Conservation (phyloP, 1,140 invertebrate genomes). For the Rhopalosiphum padi region DNA sequence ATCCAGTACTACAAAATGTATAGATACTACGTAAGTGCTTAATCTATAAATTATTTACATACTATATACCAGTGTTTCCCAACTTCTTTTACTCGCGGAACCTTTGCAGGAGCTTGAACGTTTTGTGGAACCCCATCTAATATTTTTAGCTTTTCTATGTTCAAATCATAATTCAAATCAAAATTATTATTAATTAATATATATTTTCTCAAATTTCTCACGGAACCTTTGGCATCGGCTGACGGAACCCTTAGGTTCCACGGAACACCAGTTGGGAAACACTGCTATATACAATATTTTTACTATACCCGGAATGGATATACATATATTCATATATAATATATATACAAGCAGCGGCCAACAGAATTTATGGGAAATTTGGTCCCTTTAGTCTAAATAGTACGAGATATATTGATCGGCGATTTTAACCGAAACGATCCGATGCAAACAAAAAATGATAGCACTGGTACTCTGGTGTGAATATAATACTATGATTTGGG, state of each 20-base stretch:
- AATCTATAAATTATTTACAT: neutral
- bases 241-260: too few species aligned
- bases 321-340: neutral
- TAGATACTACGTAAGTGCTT: neutral
- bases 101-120: too few species aligned
- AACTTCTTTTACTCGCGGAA: too few species aligned
- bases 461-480: neutral
- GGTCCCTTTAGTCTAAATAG: neutral
- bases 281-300: neutral
- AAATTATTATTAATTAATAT: too few species aligned
- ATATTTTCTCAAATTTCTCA: too few species aligned
- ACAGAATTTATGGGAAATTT: slow-evolving; percentile 21
- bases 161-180: too few species aligned
- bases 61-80: too few species aligned
- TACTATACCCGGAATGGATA: neutral
- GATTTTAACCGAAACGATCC: neutral
- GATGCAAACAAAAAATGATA: neutral
- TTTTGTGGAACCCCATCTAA: too few species aligned
- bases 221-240: too few species aligned
- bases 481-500: neutral
- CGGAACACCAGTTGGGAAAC: too few species aligned
- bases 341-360: neutral
- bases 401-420: slow-evolving; percentile 21
- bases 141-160: too few species aligned
- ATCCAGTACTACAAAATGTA: neutral